Base-by-base conservation (phyloP, 92 coral and sea anemone species). In the Bergia puertoricense region DNA sequence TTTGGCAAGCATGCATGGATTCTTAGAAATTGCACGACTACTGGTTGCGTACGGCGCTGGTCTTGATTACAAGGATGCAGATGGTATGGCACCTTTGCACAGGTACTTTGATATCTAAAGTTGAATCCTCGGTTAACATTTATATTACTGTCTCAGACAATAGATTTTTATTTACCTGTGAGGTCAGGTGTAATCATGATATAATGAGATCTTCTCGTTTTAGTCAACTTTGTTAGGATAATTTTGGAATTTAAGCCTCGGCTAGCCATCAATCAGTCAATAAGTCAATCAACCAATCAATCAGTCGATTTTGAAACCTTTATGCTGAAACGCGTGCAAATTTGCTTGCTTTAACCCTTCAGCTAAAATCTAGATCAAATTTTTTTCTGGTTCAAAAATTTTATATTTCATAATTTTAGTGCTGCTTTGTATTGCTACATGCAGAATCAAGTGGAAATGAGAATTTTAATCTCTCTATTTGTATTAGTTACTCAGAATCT, bases 1-100 rank as follows among this genome's bases (percentile, higher is more conserved):
- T 66, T 54, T 95, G 5, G 98, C 96, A 8, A 91, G 96, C 13
- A 86, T 88, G 11, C 79, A 95, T 23, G 98, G 96, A 16, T 76
- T 90, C 80, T 39, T 95, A 66, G 94, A 93, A 8, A 94, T 95
- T 15, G 85, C 92, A 8, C 91, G 88, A 71, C 9, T 90, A 82
- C 79, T 95, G 44, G 92, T 81, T 8, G 77, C 82, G 65, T 90
- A 89, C 30, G 94, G 94, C 15, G 88, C 93, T 4, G 85, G 82
- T 57, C 71, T 93, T 62, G 85, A 93, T n/a, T 39, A 73, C 54
- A 93, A 90, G 71, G 98, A 95, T 62, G 91, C 91, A 6, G 90
- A 93, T 22, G 93, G 93, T 22, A 82, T 93, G 90, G 92, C 96
- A 1, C 91, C 98, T 2, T 85, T 95, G 22, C 89, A 77, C 43